Conservation (phyloP, 2,113 vertebrate species). For the Nothobranchius furzeri region DNA sequence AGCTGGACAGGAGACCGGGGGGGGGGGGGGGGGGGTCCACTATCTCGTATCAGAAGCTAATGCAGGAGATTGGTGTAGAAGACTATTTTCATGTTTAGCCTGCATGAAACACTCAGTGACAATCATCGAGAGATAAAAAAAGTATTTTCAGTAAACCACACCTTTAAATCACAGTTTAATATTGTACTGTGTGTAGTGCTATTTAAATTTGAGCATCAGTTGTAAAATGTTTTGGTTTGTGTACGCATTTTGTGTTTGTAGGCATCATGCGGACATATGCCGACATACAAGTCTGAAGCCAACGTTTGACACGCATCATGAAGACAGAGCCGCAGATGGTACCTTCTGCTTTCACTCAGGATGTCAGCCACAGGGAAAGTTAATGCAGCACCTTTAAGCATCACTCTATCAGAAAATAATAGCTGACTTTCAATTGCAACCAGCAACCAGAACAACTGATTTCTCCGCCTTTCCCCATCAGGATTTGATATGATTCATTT, state of each 20-base stretch:
- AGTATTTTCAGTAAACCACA: too few relatives aligned
- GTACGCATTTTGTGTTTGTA: conserved; percentile 45
- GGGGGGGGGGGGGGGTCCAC: too few relatives aligned
- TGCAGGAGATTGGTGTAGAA: too few relatives aligned
- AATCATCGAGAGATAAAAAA: too few relatives aligned
- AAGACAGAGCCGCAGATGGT: conserved; percentile 40
- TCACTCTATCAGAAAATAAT: conserved; percentile 1
- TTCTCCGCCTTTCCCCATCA: neutral
- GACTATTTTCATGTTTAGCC: neutral
- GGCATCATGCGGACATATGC: conserved; percentile 44
- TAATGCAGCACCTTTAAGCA: neutral
- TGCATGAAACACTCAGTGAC: too few relatives aligned
- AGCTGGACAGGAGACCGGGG: too few relatives aligned
- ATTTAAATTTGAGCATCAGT: conserved; percentile 43
- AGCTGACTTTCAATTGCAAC: conserved; percentile 7
- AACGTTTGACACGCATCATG: conserved; percentile 27
- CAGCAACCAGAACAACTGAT: neutral
- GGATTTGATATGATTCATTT: neutral
- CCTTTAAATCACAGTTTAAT: conserved; percentile 37
- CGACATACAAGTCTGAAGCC: conserved; percentile 42
- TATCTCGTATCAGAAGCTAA: too few relatives aligned
- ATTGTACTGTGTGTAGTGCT: conserved; percentile 20
- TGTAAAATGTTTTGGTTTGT: conserved; percentile 61
- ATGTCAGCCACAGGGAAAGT: conserved; percentile 11
- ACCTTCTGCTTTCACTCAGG: conserved; percentile 41